These are phyloP conservation scores for Myiotriccus ornatus DNA, from an alignment of 2,797 vertebrate genomes.

Conservation along the genomic window DNA sequence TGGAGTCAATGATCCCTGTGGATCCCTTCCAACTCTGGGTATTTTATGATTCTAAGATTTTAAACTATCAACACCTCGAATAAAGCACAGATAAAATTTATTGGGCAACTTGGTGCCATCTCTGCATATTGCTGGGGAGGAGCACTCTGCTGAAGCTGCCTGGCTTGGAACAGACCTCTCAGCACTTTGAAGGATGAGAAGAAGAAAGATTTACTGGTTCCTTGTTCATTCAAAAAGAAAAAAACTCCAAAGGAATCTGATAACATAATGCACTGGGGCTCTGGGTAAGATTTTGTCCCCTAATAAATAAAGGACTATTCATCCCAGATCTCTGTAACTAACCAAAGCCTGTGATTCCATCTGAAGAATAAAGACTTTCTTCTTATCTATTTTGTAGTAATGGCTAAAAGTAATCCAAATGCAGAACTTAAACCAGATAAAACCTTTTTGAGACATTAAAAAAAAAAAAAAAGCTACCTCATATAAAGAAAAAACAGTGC, in stretches of 20 bases:
- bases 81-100: not conserved
- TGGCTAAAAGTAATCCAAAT: not conserved
- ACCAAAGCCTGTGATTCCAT: not conserved
- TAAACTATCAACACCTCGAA: not conserved
- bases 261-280: not conserved
- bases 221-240: not conserved
- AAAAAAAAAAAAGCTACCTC: not conserved
- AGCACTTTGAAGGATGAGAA: not conserved
- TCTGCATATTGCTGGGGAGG: not conserved
- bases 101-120: not conserved
- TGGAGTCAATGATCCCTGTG: not conserved
- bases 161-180: not conserved
- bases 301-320: slow-evolving; percentile 1
- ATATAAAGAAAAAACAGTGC: not conserved
- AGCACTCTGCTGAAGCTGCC: not conserved
- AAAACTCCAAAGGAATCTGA: not conserved
- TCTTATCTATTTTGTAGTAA: not conserved
- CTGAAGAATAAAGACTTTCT: not conserved
- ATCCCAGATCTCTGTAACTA: not conserved
- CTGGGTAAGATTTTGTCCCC: not conserved
- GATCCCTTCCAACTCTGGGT: not conserved
- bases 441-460: not conserved
- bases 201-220: slow-evolving; percentile 1
- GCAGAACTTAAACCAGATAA: not conserved
- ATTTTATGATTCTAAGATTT: not conserved